Conservation (phyloP, 2,113 vertebrate species). For the Alosa alosa region DNA sequence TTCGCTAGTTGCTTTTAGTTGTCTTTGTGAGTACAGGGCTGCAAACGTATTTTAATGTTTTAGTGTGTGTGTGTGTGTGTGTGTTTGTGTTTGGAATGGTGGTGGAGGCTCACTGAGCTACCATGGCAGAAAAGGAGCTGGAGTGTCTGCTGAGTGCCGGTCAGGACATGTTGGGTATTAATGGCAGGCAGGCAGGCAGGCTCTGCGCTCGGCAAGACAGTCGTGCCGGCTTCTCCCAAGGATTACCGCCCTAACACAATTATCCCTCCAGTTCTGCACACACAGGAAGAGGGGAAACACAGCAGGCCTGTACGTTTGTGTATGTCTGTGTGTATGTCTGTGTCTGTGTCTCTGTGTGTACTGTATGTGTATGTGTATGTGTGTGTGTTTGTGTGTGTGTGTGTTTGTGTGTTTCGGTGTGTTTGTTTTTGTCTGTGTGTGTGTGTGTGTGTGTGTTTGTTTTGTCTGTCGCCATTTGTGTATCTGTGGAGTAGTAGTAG, state of each 20-base stretch:
- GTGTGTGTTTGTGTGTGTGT: neutral
- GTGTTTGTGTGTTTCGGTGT: neutral
- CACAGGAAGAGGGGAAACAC: conserved; percentile 49
- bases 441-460: neutral
- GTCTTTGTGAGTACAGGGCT: neutral
- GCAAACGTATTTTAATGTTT: neutral
- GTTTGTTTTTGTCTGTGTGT: neutral
- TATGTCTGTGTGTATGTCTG: neutral
- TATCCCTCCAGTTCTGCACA: conserved; percentile 52
- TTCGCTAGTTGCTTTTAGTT: neutral
- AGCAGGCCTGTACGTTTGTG: neutral
- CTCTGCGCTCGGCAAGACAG: conserved; percentile 45
- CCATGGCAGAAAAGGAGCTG: conserved; percentile 45
- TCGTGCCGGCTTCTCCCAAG: conserved; percentile 44
- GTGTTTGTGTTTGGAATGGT: neutral
- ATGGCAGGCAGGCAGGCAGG: conserved; percentile 31
- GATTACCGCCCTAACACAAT: conserved; percentile 59
- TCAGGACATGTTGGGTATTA: conserved; percentile 34
- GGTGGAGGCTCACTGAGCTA: conserved; percentile 37
- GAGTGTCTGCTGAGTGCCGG: conserved; percentile 41
- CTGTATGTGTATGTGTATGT: no score
- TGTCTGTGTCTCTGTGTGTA: no score
- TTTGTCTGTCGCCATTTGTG: neutral
- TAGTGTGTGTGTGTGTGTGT: neutral
- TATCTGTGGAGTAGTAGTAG: no score